Evolutionary conservation across 2,888 invertebrate genomes (phyloP), one percentile per base, ranked within the genome.

Genomic region (Biston betularia): DNA sequence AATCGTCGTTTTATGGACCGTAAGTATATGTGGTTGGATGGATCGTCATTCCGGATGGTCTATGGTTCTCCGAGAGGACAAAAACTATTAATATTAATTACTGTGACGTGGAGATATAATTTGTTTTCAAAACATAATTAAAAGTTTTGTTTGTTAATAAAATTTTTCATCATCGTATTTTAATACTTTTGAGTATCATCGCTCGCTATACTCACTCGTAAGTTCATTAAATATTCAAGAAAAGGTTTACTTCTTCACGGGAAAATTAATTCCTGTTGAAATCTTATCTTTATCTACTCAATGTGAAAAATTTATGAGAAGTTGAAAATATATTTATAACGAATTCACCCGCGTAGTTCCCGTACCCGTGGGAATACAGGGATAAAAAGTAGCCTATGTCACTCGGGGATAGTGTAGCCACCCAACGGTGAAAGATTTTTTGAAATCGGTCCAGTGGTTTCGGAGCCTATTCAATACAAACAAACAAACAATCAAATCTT

Each of bases 1-100:
- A 89, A 92, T 91, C 87, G 90, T 86, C 78, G 85, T 87, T 93
- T 92, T 92, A 92, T 91, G 91, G 91, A 79, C 82, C 88, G 89
- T 91, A 91, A 89, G 88, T 88, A 91, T 89, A 88, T 88, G 84
- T 81, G 79, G 78, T 81, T 83, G 84, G 87, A 85, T 80, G 81
- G 75, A 74, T 78, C 78, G 59, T 68, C 65, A 58, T 58, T 45
- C 33, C 44, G 6, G 62, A 77, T 76, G 78, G 76, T 4, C 59
- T 38, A 35, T 35, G 59, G 11, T 59, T 44, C 44, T 49, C 35
- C 40, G 77, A 74, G 68, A 73, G 65, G 66, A 69, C 56, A 69
- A 75, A 69, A 72, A 78, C 84, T 71, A 89, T 89, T 89, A 84
- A 83, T 91, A 85, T 88, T 89, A 89, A 90, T 91, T 90, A 88